Conservation (phyloP, 1,140 invertebrate genomes). For the Cotesia chilonis region DNA sequence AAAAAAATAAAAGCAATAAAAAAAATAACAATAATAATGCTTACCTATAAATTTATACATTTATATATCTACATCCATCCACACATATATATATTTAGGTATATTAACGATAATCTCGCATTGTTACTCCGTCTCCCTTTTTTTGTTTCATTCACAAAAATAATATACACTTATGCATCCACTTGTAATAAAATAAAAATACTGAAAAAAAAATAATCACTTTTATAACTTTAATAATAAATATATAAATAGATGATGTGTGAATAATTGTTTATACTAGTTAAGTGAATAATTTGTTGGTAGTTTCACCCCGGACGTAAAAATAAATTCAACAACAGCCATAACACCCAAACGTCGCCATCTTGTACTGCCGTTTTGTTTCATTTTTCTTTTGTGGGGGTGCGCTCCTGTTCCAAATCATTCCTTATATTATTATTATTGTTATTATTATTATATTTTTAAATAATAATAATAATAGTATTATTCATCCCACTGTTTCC, state of each 20-base stretch:
- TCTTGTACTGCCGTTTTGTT: slow-evolving; percentile 55
- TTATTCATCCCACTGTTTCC: too few relatives aligned
- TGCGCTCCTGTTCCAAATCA: slow-evolving; percentile 46
- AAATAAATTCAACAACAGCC: slow-evolving; percentile 44
- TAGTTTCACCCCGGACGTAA: slow-evolving; percentile 40
- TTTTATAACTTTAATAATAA: slow-evolving; percentile 21
- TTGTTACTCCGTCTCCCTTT: slow-evolving; percentile 18
- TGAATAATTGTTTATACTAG: too few relatives aligned
- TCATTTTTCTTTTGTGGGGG: slow-evolving; percentile 55
- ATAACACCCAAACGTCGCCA: slow-evolving; percentile 61
- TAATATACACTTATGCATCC: not conserved
- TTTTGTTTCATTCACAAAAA: slow-evolving; percentile 2
- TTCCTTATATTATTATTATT: slow-evolving; percentile 47
- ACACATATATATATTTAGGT: not conserved
- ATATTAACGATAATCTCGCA: slow-evolving; percentile 20
- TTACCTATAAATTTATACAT: too few relatives aligned
- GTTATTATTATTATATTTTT: not conserved
- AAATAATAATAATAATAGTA: too few relatives aligned
- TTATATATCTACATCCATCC: too few relatives aligned
- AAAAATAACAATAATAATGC: too few relatives aligned
- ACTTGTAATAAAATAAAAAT: not conserved
- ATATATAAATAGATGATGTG: too few relatives aligned
- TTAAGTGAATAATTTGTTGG: slow-evolving; percentile 36
- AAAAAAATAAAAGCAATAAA: too few relatives aligned
- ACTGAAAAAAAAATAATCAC: not conserved